Base-by-base conservation (phyloP, 2,888 invertebrate genomes). In the Diabrotica balteata region DNA sequence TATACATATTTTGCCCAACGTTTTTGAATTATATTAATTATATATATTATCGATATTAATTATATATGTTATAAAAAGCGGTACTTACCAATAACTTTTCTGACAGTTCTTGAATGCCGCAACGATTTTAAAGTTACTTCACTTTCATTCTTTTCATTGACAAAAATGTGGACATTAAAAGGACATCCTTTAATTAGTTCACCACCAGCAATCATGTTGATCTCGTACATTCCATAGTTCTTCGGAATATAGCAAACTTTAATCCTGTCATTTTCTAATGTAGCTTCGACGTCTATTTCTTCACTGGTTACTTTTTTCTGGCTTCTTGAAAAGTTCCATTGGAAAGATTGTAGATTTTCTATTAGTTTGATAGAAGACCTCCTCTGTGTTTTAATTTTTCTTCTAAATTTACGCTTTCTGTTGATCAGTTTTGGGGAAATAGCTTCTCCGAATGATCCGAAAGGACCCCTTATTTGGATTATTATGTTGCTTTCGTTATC, bases 111-210 rank as follows among this genome's bases (percentile, higher is more conserved):
- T 8, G 9, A 1, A 43, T 51, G 11, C 10, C 22, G 22, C 42
- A 8, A 8, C 11, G 10, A 61, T 42, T 55, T 63, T 11, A 42
- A 4, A 17, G 7, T 10, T 10, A 8, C 8, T 50, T 74, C 73
- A 45, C 64, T 65, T n/a, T 61, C 63, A n/a, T 63, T 69, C 7
- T 76, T 72, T n/a, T 75, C 70, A 62, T 79, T 80, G 59, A 77
- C 72, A 10, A 73, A 74, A 4, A 87, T 86, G 64, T 84, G 86
- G 5, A 88, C 83, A 62, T 80, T 80, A 75, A 86, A 90, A 1
- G 90, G 90, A 32, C 89, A 89, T n/a, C 89, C 89, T 46, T 86
- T 85, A 51, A 88, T 84, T 75, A 85, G 84, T 77, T 86, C 86
- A 1, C 88, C 88, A 78, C 87, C 85, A 63, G 86, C 87, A 11